These are phyloP conservation scores for Spongilla lacustris DNA, from an alignment of 37 sponge, comb jelly and placozoan genomes.

Conservation along the genomic window DNA sequence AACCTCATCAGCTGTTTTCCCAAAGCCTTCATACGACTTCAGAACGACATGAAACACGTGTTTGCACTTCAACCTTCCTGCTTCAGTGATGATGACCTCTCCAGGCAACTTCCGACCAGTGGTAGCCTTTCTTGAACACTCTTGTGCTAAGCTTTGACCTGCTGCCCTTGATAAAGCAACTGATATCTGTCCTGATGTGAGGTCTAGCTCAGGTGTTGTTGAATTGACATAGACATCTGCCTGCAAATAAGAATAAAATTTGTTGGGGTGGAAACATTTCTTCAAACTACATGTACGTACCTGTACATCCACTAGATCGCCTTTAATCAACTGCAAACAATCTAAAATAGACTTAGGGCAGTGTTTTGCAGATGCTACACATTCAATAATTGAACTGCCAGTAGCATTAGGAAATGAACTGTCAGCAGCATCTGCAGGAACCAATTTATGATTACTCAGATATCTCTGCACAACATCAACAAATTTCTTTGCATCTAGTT, in stretches of 20 bases:
- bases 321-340: slow-evolving; percentile 1
- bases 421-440: background rate
- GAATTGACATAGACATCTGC: slow-evolving; percentile 76
- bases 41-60: slow-evolving; percentile 56
- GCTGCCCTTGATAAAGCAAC: slow-evolving; percentile 46
- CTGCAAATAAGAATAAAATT: slow-evolving; percentile 42
- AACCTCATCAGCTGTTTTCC: slow-evolving; percentile 36
- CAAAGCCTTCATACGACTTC: slow-evolving; percentile 28
- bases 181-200: slow-evolving; percentile 47
- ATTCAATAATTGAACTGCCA: background rate
- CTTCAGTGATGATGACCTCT: slow-evolving; percentile 49
- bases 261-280: too few relatives aligned
- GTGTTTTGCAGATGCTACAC: background rate
- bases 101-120: slow-evolving; percentile 17
- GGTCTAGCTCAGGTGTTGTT: slow-evolving; percentile 38
- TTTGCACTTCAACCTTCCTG: slow-evolving; percentile 38
- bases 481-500: background rate
- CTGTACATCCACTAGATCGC: slow-evolving; percentile 14
- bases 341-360: background rate
- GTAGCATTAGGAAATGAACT: background rate
- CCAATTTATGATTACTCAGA: background rate
- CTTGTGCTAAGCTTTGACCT: slow-evolving; percentile 43
- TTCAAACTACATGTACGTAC: too few relatives aligned
- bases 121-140: slow-evolving; percentile 48
- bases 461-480: background rate